Evolutionary conservation across 2,797 vertebrate species (phyloP).

Genomic region (Anguilla obscura): DNA sequence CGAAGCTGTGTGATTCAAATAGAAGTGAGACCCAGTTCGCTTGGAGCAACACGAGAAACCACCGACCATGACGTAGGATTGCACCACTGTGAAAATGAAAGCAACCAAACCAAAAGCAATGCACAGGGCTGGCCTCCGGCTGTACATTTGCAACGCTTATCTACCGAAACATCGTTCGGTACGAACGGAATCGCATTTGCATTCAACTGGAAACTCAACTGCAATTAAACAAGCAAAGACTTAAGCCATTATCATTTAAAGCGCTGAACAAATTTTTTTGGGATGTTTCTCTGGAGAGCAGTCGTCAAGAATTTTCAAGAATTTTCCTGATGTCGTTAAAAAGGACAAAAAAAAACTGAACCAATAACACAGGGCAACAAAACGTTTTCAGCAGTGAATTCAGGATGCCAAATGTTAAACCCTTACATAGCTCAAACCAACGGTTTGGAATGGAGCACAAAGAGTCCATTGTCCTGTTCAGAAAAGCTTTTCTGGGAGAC

Average conservation of each 20-base stretch:
- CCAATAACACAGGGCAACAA: slow-evolving; percentile 35
- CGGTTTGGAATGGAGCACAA: slow-evolving; percentile 47
- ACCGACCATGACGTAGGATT: not conserved
- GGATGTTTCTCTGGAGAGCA: not conserved
- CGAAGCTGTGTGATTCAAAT: not conserved
- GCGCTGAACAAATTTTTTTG: not conserved
- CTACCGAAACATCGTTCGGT: not conserved
- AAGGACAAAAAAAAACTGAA: slow-evolving; percentile 18
- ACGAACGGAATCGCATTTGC: not conserved
- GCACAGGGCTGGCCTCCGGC: not conserved
- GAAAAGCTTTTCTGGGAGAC: slow-evolving; percentile 32
- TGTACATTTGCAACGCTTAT: not conserved
- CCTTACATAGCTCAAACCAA: slow-evolving; percentile 39
- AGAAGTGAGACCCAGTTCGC: not conserved
- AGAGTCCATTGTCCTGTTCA: slow-evolving; percentile 56
- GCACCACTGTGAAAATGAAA: not conserved
- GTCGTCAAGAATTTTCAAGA: slow-evolving; percentile 1
- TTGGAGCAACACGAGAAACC: not conserved
- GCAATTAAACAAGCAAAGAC: not conserved
- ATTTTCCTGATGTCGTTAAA: slow-evolving; percentile 22
- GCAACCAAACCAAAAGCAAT: not conserved
- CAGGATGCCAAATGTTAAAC: slow-evolving; percentile 45
- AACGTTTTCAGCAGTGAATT: slow-evolving; percentile 31
- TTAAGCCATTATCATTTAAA: not conserved
- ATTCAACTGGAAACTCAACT: not conserved